These are phyloP conservation scores for Eucera pruinosa DNA, from an alignment of 2,888 invertebrate genomes.

Conservation along the genomic window DNA sequence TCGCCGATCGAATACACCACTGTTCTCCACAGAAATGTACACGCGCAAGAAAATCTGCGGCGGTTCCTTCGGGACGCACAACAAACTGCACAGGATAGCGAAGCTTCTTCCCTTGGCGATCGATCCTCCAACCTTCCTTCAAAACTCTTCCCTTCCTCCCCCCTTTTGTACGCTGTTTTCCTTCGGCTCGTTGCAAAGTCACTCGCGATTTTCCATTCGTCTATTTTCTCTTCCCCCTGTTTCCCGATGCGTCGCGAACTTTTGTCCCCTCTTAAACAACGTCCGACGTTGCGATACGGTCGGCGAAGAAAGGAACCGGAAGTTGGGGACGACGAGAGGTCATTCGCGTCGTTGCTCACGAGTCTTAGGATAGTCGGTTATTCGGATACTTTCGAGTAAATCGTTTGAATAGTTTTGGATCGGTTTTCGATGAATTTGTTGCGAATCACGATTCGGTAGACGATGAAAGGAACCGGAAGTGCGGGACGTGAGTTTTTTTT, in stretches of 20 bases:
- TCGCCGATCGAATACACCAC: background rate
- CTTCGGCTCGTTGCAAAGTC: too few relatives aligned
- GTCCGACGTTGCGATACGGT: constrained; percentile 29
- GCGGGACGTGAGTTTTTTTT: too few relatives aligned
- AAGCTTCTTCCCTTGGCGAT: background rate
- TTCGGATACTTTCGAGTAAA: too few relatives aligned
- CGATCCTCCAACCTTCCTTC: constrained; percentile 15
- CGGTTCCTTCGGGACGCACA: background rate
- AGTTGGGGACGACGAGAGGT: too few relatives aligned
- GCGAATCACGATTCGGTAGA: too few relatives aligned
- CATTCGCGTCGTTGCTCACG: too few relatives aligned
- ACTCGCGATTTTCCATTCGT: background rate
- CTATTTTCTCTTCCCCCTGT: background rate
- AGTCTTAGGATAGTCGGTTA: too few relatives aligned
- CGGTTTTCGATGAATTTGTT: too few relatives aligned
- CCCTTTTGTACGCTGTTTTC: background rate
- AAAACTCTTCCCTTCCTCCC: background rate
- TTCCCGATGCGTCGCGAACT: constrained; percentile 10
- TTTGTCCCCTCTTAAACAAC: constrained; percentile 42
- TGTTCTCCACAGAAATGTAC: background rate
- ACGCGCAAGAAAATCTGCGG: background rate
- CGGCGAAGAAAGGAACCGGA: too few relatives aligned
- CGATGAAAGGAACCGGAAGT: too few relatives aligned
- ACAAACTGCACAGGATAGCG: background rate
- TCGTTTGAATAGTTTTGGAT: too few relatives aligned